These are phyloP conservation scores for Diarsia dahlii DNA, from an alignment of 2,888 invertebrate genomes.

Conservation along the genomic window DNA sequence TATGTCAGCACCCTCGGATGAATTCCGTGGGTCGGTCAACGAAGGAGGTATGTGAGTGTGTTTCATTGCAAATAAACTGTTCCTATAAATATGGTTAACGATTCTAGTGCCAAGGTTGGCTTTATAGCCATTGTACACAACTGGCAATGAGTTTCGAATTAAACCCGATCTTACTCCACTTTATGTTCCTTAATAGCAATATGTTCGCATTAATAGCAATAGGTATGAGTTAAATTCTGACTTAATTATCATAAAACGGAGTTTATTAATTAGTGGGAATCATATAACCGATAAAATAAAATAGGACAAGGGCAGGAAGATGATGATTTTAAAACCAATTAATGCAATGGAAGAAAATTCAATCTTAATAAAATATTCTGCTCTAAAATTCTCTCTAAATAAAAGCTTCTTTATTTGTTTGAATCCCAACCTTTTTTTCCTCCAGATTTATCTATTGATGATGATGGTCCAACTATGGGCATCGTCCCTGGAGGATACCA, in stretches of 20 bases:
- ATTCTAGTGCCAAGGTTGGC: slow-evolving; percentile 43
- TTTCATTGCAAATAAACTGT: slow-evolving; percentile 43
- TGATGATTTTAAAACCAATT: too few species aligned
- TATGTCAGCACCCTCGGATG: slow-evolving; percentile 76
- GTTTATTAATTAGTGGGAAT: neutral
- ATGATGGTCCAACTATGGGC: slow-evolving; percentile 54
- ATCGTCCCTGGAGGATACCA: slow-evolving; percentile 68
- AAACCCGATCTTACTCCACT: slow-evolving; percentile 11
- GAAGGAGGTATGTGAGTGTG: slow-evolving; percentile 76
- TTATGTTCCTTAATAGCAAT: slow-evolving; percentile 2
- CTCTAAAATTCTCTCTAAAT: too few species aligned
- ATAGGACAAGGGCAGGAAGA: too few species aligned
- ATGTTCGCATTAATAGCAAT: too few species aligned
- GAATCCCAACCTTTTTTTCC: neutral
- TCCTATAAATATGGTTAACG: slow-evolving; percentile 45
- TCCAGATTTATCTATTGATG: slow-evolving; percentile 51
- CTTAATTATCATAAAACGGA: neutral
- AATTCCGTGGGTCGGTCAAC: slow-evolving; percentile 74
- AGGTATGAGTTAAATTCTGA: neutral
- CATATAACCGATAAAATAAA: too few species aligned
- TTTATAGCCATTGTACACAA: slow-evolving; percentile 26
- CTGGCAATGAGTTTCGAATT: slow-evolving; percentile 37
- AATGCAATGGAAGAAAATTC: neutral
- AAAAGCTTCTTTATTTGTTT: too few species aligned
- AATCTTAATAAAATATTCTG: too few species aligned